These are phyloP conservation scores for Pseudeuparius sepicola DNA, from an alignment of 2,888 invertebrate genomes.

Conservation along the genomic window DNA sequence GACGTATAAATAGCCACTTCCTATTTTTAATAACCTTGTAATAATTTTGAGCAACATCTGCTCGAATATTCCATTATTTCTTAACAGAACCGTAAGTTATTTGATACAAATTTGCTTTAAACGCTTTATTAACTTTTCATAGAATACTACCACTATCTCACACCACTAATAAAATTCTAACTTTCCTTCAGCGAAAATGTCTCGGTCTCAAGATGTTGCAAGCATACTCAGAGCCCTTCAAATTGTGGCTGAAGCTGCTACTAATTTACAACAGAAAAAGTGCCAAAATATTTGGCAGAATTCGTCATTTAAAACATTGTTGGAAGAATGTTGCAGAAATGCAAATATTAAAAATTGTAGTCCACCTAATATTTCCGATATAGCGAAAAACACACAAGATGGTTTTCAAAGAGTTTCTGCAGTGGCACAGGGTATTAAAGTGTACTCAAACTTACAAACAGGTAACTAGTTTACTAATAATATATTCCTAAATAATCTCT, in stretches of 20 bases:
- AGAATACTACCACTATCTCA: too few relatives aligned
- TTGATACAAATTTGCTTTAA: too few relatives aligned
- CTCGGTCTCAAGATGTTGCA: slow-evolving; percentile 52
- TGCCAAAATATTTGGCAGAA: slow-evolving; percentile 55
- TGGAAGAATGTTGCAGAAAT: slow-evolving; percentile 27
- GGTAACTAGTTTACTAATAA: slow-evolving; percentile 26
- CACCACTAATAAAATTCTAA: too few relatives aligned
- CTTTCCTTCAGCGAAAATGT: too few relatives aligned
- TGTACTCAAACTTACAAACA: slow-evolving; percentile 34
- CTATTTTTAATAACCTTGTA: too few relatives aligned
- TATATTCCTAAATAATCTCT: too few relatives aligned
- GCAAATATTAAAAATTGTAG: slow-evolving; percentile 12
- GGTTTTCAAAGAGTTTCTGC: slow-evolving; percentile 54
- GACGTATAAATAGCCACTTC: too few relatives aligned
- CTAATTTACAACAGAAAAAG: slow-evolving; percentile 54
- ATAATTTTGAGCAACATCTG: too few relatives aligned
- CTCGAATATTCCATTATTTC: too few relatives aligned
- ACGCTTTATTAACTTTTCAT: too few relatives aligned
- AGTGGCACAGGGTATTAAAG: slow-evolving; percentile 59
- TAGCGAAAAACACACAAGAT: slow-evolving; percentile 45
- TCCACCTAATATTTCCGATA: slow-evolving; percentile 18
- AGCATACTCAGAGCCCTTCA: slow-evolving; percentile 61
- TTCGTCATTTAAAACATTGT: slow-evolving; percentile 52
- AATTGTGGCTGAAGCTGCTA: slow-evolving; percentile 54
- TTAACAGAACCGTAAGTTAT: too few relatives aligned